phyloP scores from a whole-genome alignment of 2,113 vertebrate genomes.

The Toxotes chatareus region DNA sequence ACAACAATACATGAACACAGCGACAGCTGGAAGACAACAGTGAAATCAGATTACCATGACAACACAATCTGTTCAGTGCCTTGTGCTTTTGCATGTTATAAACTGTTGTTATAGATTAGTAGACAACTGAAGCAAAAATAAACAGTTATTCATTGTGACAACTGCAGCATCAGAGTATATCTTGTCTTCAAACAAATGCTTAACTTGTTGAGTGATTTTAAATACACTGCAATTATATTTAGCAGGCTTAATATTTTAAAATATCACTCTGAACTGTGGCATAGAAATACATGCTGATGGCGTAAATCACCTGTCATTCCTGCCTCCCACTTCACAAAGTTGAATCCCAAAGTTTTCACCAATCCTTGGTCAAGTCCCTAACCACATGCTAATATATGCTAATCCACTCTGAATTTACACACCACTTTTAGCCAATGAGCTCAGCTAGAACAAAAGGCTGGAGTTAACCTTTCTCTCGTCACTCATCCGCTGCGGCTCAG shows the following conservation, averaged over 20 bases:
- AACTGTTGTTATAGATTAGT: conserved; percentile 56
- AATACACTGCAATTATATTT: not conserved
- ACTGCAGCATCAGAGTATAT: not conserved
- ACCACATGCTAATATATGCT: conserved; percentile 70
- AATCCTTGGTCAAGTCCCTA: conserved; percentile 36
- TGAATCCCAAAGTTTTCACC: conserved; percentile 21
- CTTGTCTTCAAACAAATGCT: conserved; percentile 14
- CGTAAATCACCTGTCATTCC: not conserved
- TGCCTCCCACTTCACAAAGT: conserved; percentile 30
- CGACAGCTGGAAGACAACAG: conserved; percentile 64
- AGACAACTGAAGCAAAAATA: conserved; percentile 29
- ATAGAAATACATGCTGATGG: not conserved
- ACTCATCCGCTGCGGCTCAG: conserved; percentile 48
- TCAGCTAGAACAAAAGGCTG: conserved; percentile 63
- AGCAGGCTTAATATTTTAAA: not conserved
- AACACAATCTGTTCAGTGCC: conserved; percentile 64
- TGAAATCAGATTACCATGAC: conserved; percentile 69
- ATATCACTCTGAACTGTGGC: not conserved
- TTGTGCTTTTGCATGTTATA: conserved; percentile 36
- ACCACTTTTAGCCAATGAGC: conserved; percentile 57
- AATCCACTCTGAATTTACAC: conserved; percentile 59
- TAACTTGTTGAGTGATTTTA: not conserved
- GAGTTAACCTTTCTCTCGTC: conserved; percentile 61
- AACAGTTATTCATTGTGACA: conserved; percentile 6
- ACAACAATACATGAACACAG: conserved; percentile 20